phyloP scores from a whole-genome alignment of 2,888 invertebrate genomes.

The Drosophila putrida region DNA sequence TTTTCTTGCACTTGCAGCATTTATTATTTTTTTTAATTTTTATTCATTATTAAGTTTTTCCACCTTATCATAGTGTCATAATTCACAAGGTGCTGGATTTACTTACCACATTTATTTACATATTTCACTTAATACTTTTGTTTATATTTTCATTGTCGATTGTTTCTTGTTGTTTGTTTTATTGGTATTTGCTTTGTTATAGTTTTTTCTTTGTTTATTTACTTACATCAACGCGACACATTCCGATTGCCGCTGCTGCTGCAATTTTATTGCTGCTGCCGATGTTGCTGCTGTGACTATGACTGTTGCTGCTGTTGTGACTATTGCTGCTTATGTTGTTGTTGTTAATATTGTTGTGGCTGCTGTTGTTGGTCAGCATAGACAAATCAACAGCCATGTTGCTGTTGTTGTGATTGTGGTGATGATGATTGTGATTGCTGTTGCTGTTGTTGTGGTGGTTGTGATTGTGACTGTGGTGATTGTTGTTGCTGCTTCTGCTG shows the following conservation, averaged over 20 bases:
- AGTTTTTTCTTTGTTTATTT: conserved; percentile 26
- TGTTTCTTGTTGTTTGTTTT: not conserved
- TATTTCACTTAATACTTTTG: not conserved
- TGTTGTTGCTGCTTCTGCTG: conserved; percentile 59
- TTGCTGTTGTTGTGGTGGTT: conserved; percentile 25
- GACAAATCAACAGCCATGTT: conserved; percentile 82
- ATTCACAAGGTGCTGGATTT: too few relatives aligned
- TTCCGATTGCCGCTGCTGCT: conserved; percentile 69
- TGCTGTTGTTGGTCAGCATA: conserved; percentile 58
- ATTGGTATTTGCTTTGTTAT: not conserved
- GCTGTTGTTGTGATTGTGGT: too few relatives aligned
- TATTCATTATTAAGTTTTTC: too few relatives aligned
- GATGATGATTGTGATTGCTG: conserved; percentile 29
- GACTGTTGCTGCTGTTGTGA: conserved; percentile 26
- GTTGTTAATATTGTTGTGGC: conserved; percentile 27
- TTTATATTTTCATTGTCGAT: not conserved
- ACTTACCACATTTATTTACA: too few relatives aligned
- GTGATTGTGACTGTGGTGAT: conserved; percentile 16
- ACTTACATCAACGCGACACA: conserved; percentile 84
- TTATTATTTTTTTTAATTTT: not conserved
- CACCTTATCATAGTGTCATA: too few relatives aligned
- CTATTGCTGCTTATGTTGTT: conserved; percentile 29
- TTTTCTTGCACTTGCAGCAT: conserved; percentile 3
- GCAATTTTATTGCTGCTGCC: conserved; percentile 41
- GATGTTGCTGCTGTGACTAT: conserved; percentile 57